phyloP scores from a whole-genome alignment of 2,113 vertebrate species.

The Nothocercus nigrocapillus region DNA sequence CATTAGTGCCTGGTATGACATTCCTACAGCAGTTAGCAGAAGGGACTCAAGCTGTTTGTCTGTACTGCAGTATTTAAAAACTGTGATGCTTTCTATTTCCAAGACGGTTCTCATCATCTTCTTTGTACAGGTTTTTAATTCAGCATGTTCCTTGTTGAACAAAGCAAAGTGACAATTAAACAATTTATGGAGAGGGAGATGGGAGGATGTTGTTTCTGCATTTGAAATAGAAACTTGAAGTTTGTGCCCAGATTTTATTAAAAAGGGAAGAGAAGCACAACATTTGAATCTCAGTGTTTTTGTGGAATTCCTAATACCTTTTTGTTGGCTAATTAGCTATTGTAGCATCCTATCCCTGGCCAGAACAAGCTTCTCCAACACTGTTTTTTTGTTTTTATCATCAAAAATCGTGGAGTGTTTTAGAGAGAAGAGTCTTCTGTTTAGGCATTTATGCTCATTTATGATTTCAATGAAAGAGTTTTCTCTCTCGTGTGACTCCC shows the following conservation, averaged over 20 bases:
- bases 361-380: not conserved
- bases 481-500: not conserved
- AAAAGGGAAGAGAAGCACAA: not conserved
- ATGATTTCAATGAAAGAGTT: not conserved
- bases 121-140: constrained; percentile 4
- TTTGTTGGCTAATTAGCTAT: not conserved
- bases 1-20: constrained; percentile 9
- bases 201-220: not conserved
- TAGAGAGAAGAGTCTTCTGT: not conserved
- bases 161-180: not conserved
- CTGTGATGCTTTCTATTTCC: constrained; percentile 1
- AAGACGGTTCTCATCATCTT: not conserved
- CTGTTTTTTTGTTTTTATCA: not conserved
- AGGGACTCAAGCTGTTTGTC: constrained; percentile 48
- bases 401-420: not conserved
- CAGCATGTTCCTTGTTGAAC: not conserved
- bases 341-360: not conserved
- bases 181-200: not conserved
- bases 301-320: not conserved
- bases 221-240: not conserved
- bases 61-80: not conserved
- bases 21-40: constrained; percentile 10
- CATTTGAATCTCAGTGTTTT: not conserved
- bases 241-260: not conserved
- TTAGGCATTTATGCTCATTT: not conserved